These are phyloP conservation scores for Phyllotreta cruciferae DNA, from an alignment of 2,888 invertebrate genomes.

Conservation along the genomic window DNA sequence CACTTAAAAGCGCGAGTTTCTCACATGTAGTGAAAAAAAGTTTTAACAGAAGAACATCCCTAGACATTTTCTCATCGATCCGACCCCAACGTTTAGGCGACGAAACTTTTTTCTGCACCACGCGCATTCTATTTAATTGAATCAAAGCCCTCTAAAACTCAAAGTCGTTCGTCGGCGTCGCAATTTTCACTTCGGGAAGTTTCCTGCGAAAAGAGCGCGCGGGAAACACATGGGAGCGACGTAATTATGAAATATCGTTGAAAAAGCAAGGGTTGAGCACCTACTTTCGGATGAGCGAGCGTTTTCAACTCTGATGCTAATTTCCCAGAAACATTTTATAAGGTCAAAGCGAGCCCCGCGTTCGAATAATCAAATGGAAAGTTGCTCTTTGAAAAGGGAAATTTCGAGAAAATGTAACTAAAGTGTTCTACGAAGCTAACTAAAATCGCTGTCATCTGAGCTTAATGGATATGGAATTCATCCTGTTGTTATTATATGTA, in stretches of 20 bases:
- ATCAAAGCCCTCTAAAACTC: slow-evolving; percentile 2
- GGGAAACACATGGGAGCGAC: slow-evolving; percentile 16
- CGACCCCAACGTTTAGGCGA: neutral
- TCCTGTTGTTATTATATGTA: no score
- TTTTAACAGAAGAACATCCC: no score
- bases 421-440: neutral
- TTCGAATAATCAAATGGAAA: neutral
- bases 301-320: slow-evolving; percentile 14
- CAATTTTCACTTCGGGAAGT: slow-evolving; percentile 11
- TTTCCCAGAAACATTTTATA: slow-evolving; percentile 7
- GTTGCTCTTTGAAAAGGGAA: neutral
- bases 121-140: slow-evolving; percentile 8
- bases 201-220: slow-evolving; percentile 3
- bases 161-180: slow-evolving; percentile 6
- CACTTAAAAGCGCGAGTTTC: no score
- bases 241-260: slow-evolving; percentile 20
- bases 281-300: slow-evolving; percentile 14
- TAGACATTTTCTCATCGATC: slow-evolving; percentile 4
- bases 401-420: neutral
- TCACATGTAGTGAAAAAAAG: neutral
- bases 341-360: neutral
- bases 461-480: no score
- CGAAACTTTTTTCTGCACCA: neutral
- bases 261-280: slow-evolving; percentile 14
- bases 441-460: no score